Evolutionary conservation across 2,888 invertebrate genomes (phyloP), one percentile per base, ranked within the genome.

Genomic region (Ennomos erosarius): DNA sequence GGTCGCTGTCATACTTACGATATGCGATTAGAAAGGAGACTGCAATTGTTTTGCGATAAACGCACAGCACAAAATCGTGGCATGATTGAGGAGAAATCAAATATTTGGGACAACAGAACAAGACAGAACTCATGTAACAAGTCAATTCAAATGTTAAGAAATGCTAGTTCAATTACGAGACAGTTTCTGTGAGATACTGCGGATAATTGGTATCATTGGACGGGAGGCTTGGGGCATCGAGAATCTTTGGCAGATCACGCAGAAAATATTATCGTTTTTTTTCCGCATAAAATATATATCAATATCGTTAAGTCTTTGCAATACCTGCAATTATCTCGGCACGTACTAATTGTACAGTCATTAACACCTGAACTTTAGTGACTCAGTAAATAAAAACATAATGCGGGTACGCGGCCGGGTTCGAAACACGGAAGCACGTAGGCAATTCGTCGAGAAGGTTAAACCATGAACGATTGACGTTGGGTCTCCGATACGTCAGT

Each of bases 1-100:
- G 91, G 91, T 86, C 89, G 83, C 75, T 79, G 90, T 85, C 85
- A 88, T 86, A 90, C 87, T 88, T 88, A 78, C 81, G 79, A 84
- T 80, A 54, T 59, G 81, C 74, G 84, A 88, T 91, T 90, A 90
- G 91, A 91, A 90, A 90, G 88, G 90, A 85, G 85, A 84, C 78
- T 78, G 81, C 84, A 88, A 88, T 88, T 88, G 85, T 84, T 81
- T 78, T 82, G 79, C 76, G 69, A 81, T 78, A 80, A 86, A 84
- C 80, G 73, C 68, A 78, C 67, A 65, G 73, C 68, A 78, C 67
- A 65, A 69, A 75, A 76, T 77, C 69, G 61, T 69, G 69, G 69
- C 73, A 70, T 76, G 70, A 74, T 76, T 72, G 68, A 67, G 71
- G 71, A 66, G 76, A 74, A 76, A 72, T 74, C 74, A 68, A 51